Conservation (phyloP, 2,113 vertebrate genomes). For the Elgaria multicarinata region DNA sequence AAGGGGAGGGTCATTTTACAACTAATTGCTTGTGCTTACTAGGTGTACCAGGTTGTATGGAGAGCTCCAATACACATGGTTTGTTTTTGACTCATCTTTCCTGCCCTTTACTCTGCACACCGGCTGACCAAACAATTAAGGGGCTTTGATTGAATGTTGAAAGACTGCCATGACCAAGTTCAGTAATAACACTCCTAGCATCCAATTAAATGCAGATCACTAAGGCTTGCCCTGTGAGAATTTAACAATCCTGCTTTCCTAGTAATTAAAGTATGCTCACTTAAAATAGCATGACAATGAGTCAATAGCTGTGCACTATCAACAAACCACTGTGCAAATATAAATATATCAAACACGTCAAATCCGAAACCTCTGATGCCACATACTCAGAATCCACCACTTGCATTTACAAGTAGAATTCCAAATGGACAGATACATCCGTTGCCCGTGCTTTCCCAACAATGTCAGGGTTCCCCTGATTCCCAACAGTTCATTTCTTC, state of each 20-base stretch:
- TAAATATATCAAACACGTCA: background rate
- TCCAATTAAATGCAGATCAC: background rate
- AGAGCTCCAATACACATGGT: background rate
- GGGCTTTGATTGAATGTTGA: background rate
- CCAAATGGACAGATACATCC: no score
- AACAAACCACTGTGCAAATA: background rate
- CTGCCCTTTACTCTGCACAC: background rate
- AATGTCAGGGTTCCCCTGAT: no score
- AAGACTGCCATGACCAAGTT: background rate
- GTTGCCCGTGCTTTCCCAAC: no score
- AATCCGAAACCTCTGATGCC: background rate
- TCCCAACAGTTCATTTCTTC: no score
- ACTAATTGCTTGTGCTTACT: background rate
- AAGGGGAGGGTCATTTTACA: background rate
- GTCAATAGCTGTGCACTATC: background rate
- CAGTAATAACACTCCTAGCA: background rate
- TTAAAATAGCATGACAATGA: background rate
- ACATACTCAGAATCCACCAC: background rate
- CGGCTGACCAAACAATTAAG: background rate
- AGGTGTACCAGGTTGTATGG: background rate
- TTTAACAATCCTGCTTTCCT: background rate
- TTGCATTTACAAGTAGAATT: background rate
- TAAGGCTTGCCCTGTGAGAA: background rate
- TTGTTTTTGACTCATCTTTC: background rate
- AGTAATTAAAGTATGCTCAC: background rate